These are phyloP conservation scores for Eriosoma lanigerum DNA, from an alignment of 1,140 invertebrate genomes.

Conservation along the genomic window DNA sequence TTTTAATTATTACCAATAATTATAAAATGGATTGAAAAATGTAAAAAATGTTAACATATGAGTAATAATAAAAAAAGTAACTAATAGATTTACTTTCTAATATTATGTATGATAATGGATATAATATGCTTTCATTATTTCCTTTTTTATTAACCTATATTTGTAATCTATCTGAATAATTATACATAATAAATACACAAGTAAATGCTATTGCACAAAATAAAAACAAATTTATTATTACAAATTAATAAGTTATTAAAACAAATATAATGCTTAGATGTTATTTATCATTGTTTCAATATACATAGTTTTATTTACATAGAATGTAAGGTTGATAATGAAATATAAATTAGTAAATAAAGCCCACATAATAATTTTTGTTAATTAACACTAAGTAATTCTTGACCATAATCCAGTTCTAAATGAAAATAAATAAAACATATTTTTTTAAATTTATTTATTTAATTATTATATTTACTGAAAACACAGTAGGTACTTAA, in stretches of 20 bases:
- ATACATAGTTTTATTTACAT: conserved; percentile 43
- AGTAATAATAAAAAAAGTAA: no score
- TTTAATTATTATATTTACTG: conserved; percentile 13
- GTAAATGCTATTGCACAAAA: neutral
- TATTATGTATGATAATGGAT: no score
- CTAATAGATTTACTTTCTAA: no score
- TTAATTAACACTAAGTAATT: neutral
- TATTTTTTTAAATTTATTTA: conserved; percentile 5
- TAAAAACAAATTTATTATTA: neutral
- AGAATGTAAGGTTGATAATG: neutral
- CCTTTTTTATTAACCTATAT: no score
- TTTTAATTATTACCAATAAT: no score
- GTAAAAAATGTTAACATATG: no score
- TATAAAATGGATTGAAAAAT: no score
- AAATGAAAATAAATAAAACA: conserved; percentile 17
- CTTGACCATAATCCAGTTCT: neutral
- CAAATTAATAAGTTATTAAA: conserved; percentile 21
- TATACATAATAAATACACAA: no score
- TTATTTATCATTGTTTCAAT: conserved; percentile 26
- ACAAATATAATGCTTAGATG: conserved; percentile 16
- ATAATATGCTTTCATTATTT: no score
- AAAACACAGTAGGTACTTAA: conserved; percentile 22
- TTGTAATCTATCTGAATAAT: no score
- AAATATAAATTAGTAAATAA: neutral
- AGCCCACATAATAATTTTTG: neutral